Conservation (phyloP, 1,140 invertebrate genomes). For the Heliconius hermathena region DNA sequence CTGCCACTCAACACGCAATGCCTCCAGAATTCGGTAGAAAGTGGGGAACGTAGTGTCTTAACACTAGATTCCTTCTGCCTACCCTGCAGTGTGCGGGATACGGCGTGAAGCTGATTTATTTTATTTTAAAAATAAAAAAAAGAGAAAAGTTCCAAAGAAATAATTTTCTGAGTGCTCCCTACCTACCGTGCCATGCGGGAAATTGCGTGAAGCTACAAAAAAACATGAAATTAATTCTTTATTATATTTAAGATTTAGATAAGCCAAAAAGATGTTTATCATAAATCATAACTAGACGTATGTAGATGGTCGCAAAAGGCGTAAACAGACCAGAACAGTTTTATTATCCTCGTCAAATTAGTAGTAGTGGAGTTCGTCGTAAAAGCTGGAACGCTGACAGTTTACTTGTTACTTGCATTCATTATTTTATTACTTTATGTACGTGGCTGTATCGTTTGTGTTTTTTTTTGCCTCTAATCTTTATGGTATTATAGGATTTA, state of each 20-base stretch:
- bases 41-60: too few relatives aligned
- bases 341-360: conserved; percentile 22
- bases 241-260: neutral
- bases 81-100: too few relatives aligned
- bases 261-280: neutral
- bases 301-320: neutral
- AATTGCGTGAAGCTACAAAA: too few relatives aligned
- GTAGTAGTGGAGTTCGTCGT: conserved; percentile 18
- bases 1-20: too few relatives aligned
- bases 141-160: too few relatives aligned
- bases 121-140: too few relatives aligned
- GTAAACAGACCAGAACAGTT: conserved; percentile 7
- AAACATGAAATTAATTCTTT: too few relatives aligned
- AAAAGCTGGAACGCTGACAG: conserved; percentile 18
- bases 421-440: conserved; percentile 14
- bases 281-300: neutral
- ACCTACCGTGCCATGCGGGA: too few relatives aligned
- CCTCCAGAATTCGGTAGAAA: too few relatives aligned
- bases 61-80: too few relatives aligned
- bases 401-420: neutral
- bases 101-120: too few relatives aligned
- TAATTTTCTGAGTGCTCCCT: too few relatives aligned
- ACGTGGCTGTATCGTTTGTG: conserved; percentile 1
- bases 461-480: neutral
- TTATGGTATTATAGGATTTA: neutral